These are phyloP conservation scores for Dryobota labecula DNA, from an alignment of 2,888 invertebrate genomes.

Conservation along the genomic window DNA sequence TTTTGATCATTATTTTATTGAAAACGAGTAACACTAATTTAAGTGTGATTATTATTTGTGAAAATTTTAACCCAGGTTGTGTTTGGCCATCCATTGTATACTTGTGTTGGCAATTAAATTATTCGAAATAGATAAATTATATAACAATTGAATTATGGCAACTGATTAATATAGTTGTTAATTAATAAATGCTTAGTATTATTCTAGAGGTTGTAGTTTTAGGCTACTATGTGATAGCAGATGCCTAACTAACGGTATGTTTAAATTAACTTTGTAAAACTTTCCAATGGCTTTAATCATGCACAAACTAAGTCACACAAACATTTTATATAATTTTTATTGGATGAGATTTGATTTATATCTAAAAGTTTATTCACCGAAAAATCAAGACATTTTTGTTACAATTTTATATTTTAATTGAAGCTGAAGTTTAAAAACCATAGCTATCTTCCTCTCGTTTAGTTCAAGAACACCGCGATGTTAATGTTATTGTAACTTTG, in stretches of 20 bases:
- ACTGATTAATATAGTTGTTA: constrained; percentile 64
- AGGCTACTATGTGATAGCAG: constrained; percentile 85
- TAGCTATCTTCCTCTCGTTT: constrained; percentile 4
- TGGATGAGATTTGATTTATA: constrained; percentile 38
- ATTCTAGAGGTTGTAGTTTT: constrained; percentile 78
- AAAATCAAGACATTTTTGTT: constrained; percentile 16
- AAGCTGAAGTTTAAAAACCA: constrained; percentile 12
- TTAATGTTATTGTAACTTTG: constrained; percentile 36
- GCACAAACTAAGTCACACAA: constrained; percentile 84
- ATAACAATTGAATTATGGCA: constrained; percentile 51
- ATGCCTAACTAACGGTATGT: constrained; percentile 82
- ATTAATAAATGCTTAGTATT: constrained; percentile 68
- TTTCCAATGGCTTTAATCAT: constrained; percentile 83
- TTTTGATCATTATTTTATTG: constrained; percentile 48
- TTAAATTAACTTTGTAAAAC: constrained; percentile 76
- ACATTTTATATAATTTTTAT: constrained; percentile 64
- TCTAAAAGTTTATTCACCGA: constrained; percentile 1
- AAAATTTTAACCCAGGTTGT: constrained; percentile 74
- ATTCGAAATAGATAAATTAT: constrained; percentile 56
- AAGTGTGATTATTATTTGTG: constrained; percentile 63
- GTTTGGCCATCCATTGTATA: constrained; percentile 74
- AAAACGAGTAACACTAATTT: constrained; percentile 40
- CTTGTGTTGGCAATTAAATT: constrained; percentile 65
- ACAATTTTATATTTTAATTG: constrained; percentile 14
- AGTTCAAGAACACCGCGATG: constrained; percentile 37